Evolutionary conservation across 2,797 vertebrate species (phyloP).

Genomic region (Tolypeutes matacus): DNA sequence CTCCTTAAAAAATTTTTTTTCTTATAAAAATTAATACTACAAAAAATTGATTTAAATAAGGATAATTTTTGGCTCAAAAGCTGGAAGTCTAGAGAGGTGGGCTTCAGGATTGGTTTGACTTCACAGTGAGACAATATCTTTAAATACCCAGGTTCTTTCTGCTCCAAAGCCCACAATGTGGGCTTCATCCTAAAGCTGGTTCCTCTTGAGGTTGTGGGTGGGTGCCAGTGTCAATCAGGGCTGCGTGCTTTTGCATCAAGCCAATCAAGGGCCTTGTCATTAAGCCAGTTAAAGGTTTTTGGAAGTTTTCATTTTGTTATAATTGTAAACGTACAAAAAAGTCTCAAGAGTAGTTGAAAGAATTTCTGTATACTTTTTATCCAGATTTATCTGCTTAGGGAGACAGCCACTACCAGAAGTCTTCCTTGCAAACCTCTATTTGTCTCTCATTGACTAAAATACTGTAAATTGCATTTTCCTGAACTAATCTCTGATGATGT

Average conservation of each 20-base stretch:
- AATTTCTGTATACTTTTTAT: background rate
- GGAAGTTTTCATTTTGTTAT: constrained; percentile 41
- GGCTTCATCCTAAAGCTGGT: background rate
- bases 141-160: background rate
- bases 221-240: background rate
- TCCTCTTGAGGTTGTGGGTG: background rate
- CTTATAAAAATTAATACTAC: constrained; percentile 19
- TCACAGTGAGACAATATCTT: background rate
- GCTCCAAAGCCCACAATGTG: background rate
- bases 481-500: background rate
- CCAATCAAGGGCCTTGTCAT: background rate
- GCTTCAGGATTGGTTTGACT: background rate
- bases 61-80: background rate
- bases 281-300: background rate
- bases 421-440: background rate
- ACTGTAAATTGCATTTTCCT: background rate
- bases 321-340: background rate
- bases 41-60: background rate
- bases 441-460: background rate
- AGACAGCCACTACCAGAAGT: background rate
- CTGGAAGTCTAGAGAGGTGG: background rate
- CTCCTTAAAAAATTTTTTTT: no score
- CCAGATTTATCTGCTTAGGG: background rate
- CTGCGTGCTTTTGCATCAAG: background rate
- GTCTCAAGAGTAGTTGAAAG: background rate